Base-by-base conservation (phyloP, 2,113 vertebrate genomes). In the Syngnathoides biaculeatus region DNA sequence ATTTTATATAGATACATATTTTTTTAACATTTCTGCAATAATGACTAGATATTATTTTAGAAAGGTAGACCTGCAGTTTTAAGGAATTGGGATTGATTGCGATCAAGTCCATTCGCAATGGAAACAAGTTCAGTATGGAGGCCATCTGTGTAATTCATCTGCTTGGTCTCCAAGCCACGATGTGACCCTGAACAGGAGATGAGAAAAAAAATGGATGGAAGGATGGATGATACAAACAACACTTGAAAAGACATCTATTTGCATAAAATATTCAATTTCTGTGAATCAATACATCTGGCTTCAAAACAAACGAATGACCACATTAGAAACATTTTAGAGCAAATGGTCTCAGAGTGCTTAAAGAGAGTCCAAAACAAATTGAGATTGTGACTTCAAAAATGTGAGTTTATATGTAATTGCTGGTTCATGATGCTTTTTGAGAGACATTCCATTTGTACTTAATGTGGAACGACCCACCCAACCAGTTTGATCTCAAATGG, bases 361-460 rank as follows among this genome's bases (percentile, higher is more conserved):
- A 77, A 69, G n/a, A 63, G 20, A 57, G 38, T 61, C 71, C 30
- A 3, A 75, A 78, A 69, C 64, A 75, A 57, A 39, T 64, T 75
- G n/a, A 71, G 47, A 68, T 35, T 11, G 19, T 15, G 6, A 2
- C 80, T 79, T 74, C 82, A 88, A 79, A 82, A 86, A 86, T 87
- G 73, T 82, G 71, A 84, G 82, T 89, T 81, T 86, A 61, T 77
- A 87, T 85, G 63, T 85, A 84, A 85, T 82, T 85, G 80, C 73
- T 72, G 63, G 73, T 79, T 84, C 70, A 48, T 45, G 20, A 68
- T 47, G 5, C 45, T 47, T 47, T 47, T 47, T 15, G 45, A 47
- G 45, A 47, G 45, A 47, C 45, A 17, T 47, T 47, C 19, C 17
- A 19, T 81, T 79, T 81, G 78, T 72, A 73, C 67, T 78, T 68